Conservation (phyloP, 2,888 invertebrate genomes). For the Osmoderma eremita region DNA sequence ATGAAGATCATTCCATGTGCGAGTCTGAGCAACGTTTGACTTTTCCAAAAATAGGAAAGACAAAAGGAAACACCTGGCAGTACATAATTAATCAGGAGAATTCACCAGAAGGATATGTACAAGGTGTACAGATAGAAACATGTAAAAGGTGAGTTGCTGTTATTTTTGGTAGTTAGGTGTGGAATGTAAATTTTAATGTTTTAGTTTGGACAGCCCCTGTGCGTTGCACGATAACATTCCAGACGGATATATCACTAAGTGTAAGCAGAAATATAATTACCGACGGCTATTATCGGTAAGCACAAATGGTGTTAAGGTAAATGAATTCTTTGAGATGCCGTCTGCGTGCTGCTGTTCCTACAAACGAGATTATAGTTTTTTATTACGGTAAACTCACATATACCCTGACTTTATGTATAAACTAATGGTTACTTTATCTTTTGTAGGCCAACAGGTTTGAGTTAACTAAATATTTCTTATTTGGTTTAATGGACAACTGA, state of each 20-base stretch:
- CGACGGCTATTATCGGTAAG: conserved; percentile 68
- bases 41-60: conserved; percentile 71
- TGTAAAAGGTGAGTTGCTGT: conserved; percentile 71
- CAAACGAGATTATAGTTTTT: conserved; percentile 51
- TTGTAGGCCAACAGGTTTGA: too few species aligned
- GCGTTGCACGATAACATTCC: conserved; percentile 63
- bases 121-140: conserved; percentile 78
- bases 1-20: conserved; percentile 55
- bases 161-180: background rate
- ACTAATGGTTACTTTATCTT: too few species aligned
- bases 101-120: conserved; percentile 65
- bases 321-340: conserved; percentile 72
- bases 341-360: conserved; percentile 78
- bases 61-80: conserved; percentile 73
- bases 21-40: conserved; percentile 64
- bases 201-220: conserved; percentile 65
- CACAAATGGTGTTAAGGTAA: conserved; percentile 61
- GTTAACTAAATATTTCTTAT: too few species aligned
- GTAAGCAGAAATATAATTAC: conserved; percentile 70
- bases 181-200: conserved; percentile 40
- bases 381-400: conserved; percentile 23
- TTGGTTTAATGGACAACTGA: too few species aligned
- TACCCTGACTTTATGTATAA: too few species aligned
- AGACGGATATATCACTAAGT: conserved; percentile 64
- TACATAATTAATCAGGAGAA: conserved; percentile 74